Conservation (phyloP, 1,140 invertebrate species). For the Agraylea sexmaculata region DNA sequence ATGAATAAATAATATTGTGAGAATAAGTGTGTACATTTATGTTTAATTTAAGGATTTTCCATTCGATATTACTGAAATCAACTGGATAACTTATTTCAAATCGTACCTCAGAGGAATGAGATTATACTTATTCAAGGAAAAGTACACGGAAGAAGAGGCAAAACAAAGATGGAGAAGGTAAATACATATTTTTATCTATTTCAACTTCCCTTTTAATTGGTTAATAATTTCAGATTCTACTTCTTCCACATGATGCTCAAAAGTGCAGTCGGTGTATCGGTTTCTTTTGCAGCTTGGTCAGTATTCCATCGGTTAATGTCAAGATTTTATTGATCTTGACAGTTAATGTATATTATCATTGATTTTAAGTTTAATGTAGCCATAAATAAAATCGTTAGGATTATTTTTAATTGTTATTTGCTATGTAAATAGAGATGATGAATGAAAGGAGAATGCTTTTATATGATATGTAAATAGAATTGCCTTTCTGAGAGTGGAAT, state of each 20-base stretch:
- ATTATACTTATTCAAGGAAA: slow-evolving; percentile 59
- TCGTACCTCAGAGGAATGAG: slow-evolving; percentile 53
- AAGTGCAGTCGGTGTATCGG: background rate
- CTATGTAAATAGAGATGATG: no score
- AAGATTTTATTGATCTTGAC: no score
- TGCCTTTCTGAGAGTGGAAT: no score
- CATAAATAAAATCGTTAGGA: no score
- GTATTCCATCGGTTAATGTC: slow-evolving; percentile 9
- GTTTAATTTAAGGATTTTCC: slow-evolving; percentile 41
- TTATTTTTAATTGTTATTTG: no score
- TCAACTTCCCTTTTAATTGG: slow-evolving; percentile 4
- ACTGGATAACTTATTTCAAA: slow-evolving; percentile 56
- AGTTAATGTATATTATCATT: no score
- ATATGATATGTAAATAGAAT: no score
- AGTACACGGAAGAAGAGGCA: slow-evolving; percentile 49
- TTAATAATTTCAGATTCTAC: slow-evolving; percentile 15
- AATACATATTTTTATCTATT: slow-evolving; percentile 6
- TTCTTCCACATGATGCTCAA: slow-evolving; percentile 12
- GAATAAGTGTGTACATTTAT: slow-evolving; percentile 3
- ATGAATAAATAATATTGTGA: background rate
- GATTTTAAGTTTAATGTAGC: no score
- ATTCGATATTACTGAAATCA: slow-evolving; percentile 52
- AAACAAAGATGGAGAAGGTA: slow-evolving; percentile 47
- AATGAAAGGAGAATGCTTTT: no score
- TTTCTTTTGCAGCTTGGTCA: slow-evolving; percentile 11